Evolutionary conservation across 2,797 vertebrate species (phyloP).

Genomic region (Kryptolebias ocellatus): DNA sequence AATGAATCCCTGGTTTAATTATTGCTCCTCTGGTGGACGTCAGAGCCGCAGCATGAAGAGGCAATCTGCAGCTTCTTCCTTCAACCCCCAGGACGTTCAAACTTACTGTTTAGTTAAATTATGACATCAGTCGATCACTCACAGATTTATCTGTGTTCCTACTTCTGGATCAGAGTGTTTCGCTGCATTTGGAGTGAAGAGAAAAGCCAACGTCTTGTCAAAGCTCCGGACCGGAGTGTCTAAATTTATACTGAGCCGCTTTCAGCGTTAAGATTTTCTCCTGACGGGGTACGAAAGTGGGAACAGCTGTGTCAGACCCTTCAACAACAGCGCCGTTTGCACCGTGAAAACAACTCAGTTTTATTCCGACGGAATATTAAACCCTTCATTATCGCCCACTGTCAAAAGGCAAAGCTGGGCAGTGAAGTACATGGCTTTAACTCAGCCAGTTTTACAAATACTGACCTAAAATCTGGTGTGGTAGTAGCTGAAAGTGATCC

Average conservation of each 20-base stretch:
- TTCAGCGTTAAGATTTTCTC: constrained; percentile 43
- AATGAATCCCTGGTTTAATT: constrained; percentile 21
- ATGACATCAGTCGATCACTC: constrained; percentile 13
- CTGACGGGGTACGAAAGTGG: constrained; percentile 30
- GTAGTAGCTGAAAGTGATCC: no score
- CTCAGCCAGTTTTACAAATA: no score
- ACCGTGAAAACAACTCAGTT: not conserved
- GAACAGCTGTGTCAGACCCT: constrained; percentile 4
- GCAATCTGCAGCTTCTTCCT: constrained; percentile 18
- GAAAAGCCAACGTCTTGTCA: constrained; percentile 52
- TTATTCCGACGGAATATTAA: constrained; percentile 1
- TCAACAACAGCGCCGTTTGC: constrained; percentile 4
- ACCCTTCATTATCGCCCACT: constrained; percentile 6
- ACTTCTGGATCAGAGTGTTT: constrained; percentile 62
- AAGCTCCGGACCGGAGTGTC: constrained; percentile 50
- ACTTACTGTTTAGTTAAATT: constrained; percentile 2
- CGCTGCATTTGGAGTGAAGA: constrained; percentile 58
- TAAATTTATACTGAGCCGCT: constrained; percentile 68
- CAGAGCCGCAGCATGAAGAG: constrained; percentile 32
- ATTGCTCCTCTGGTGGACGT: constrained; percentile 41
- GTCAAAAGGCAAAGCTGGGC: no score
- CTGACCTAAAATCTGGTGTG: no score
- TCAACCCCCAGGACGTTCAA: constrained; percentile 3
- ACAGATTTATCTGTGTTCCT: constrained; percentile 26
- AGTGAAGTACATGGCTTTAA: no score